Evolutionary conservation across 1,140 invertebrate species (phyloP).

Genomic region (Yoshiicerus persimilis): DNA sequence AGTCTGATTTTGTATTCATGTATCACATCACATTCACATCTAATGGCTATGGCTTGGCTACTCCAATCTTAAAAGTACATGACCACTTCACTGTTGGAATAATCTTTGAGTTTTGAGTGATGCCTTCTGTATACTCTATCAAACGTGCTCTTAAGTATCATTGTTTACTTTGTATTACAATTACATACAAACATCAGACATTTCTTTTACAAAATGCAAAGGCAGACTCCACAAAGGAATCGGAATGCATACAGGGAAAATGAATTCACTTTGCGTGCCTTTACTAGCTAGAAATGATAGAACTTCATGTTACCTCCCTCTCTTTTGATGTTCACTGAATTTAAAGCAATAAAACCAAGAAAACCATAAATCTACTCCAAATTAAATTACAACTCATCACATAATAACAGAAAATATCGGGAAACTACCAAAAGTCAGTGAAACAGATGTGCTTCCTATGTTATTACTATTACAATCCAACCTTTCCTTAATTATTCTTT

Average conservation of each 20-base stretch:
- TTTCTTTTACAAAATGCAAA: background rate
- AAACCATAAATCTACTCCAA: background rate
- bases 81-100: background rate
- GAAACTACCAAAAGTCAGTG: no score
- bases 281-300: background rate
- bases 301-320: background rate
- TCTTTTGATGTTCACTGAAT: background rate
- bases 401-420: background rate
- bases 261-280: background rate
- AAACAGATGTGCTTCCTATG: no score
- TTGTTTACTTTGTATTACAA: background rate
- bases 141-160: background rate
- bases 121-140: background rate
- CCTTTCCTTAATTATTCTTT: no score
- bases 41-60: background rate
- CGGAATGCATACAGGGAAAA: background rate
- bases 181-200: background rate
- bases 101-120: no score
- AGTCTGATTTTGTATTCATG: constrained; percentile 1
- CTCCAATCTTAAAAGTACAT: background rate
- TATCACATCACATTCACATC: background rate
- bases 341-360: background rate
- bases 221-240: background rate
- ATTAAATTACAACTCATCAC: constrained; percentile 22
- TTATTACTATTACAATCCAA: no score